Conservation (phyloP, 2,113 vertebrate genomes). For the Ictidomys tridecemlineatus region DNA sequence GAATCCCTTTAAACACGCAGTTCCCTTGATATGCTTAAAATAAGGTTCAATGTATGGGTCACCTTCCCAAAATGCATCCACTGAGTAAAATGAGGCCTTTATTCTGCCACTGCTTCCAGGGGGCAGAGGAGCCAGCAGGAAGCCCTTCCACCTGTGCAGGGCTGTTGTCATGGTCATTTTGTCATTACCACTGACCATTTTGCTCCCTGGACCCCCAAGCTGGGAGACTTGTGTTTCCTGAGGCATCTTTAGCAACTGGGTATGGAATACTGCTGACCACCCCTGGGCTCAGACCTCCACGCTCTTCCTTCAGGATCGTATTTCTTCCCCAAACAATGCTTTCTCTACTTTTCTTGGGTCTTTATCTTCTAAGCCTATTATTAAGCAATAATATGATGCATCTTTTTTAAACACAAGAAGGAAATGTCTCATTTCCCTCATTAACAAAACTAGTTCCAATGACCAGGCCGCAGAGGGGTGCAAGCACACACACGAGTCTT, state of each 20-base stretch:
- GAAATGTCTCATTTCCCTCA: not conserved
- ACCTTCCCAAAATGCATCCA: not conserved
- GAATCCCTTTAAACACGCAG: not conserved
- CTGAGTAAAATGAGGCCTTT: not conserved
- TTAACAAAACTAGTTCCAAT: not conserved
- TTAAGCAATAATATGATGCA: not conserved
- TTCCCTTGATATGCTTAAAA: conserved; percentile 8
- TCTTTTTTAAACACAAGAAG: conserved; percentile 7
- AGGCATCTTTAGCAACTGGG: not conserved
- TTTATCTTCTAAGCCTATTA: not conserved
- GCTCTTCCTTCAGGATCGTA: not conserved
- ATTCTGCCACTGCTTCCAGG: not conserved
- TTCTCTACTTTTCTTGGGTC: not conserved
- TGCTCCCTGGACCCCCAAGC: not conserved
- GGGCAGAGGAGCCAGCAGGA: not conserved
- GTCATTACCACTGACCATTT: not conserved
- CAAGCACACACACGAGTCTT: not conserved
- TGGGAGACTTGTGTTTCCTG: not conserved
- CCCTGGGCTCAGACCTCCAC: accelerated
- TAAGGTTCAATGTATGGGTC: not conserved
- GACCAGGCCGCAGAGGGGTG: not conserved
- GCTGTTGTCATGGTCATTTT: not conserved
- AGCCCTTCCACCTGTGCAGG: not conserved
- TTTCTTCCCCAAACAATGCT: not conserved
- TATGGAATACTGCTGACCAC: not conserved